Base-by-base conservation (phyloP, 1,140 invertebrate species). In the Drosophila sechellia region DNA sequence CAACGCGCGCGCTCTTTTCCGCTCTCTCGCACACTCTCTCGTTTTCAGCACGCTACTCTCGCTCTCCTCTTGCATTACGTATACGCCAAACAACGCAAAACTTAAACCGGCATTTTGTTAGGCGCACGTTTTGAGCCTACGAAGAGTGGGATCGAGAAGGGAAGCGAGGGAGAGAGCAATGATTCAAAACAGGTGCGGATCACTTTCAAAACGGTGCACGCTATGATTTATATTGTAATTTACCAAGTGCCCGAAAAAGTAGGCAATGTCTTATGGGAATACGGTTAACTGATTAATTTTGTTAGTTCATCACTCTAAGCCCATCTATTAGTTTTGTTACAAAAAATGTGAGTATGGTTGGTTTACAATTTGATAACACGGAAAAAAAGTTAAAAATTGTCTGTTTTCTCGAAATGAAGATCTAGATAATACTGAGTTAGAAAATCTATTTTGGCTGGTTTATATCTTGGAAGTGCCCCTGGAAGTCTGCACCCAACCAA, bases 91-190 rank as follows among this genome's bases (percentile, higher is more conserved):
- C 58, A 86, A 73, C 76, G 71, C 72, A 57, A 77, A 85, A 74
- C 73, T 53, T 81, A 77, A 86, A 86, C 77, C 78, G 73, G 78
- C 81, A 84, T 83, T 81, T 81, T 77, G 79, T 64, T 76, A 79
- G 64, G 64, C 75, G 63, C 79, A 77, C 78, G 68, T 80, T 85
- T 80, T 65, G 69, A 59, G 43, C 43, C 63, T 66, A 49, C 48
- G 34, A 66, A 46, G 55, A 64, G 59, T 37, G 63, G 27, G 20
- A 43, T 34, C 34, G 4, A 20, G 27, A 5, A 4, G 20, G 10
- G 25, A 6, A 27, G 55, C 17, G 20, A 5, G 17, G 17, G 0
- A 31, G 5, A n/a, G 35, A 37, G 20, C 5, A 11, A 34, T 6
- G 15, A 22, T n/a, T 5, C 0, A 20, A 11, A 4, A 8, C 43